These are phyloP conservation scores for Ctenoplectra terminalis DNA, from an alignment of 1,140 invertebrate species.

Conservation along the genomic window DNA sequence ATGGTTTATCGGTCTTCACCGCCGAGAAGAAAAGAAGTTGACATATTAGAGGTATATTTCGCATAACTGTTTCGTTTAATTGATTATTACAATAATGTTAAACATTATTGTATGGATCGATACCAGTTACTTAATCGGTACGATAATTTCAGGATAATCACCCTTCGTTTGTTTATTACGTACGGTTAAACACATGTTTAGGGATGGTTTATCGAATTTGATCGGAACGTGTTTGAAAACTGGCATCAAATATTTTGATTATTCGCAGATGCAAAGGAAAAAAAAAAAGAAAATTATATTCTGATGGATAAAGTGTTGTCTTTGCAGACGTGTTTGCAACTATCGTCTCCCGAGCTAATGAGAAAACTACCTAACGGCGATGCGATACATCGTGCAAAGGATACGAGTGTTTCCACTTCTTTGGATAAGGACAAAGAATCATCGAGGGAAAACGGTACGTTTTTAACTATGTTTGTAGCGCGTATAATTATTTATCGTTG, in stretches of 20 bases:
- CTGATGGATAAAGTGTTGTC: not conserved
- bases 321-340: slow-evolving; percentile 80
- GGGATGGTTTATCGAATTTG: too few relatives aligned
- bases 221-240: not conserved
- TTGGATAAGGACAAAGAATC: slow-evolving; percentile 68
- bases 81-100: not conserved
- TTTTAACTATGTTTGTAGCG: too few relatives aligned
- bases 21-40: slow-evolving; percentile 78
- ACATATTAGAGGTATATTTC: slow-evolving; percentile 79
- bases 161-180: not conserved
- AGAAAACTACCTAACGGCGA: slow-evolving; percentile 81
- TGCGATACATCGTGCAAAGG: slow-evolving; percentile 72
- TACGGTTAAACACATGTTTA: not conserved
- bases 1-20: slow-evolving; percentile 79
- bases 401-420: slow-evolving; percentile 64
- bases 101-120: not conserved
- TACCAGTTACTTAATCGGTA: not conserved
- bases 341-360: slow-evolving; percentile 80
- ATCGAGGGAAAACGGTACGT: slow-evolving; percentile 61
- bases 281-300: too few relatives aligned
- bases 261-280: not conserved
- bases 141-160: not conserved
- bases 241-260: not conserved
- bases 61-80: not conserved
- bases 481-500: not conserved